Percentiles rank a stretch among this genome's conserved stretches.
phyloP scores from a whole-genome alignment of 2,113 vertebrate genomes.

The Pristiophorus japonicus region DNA sequence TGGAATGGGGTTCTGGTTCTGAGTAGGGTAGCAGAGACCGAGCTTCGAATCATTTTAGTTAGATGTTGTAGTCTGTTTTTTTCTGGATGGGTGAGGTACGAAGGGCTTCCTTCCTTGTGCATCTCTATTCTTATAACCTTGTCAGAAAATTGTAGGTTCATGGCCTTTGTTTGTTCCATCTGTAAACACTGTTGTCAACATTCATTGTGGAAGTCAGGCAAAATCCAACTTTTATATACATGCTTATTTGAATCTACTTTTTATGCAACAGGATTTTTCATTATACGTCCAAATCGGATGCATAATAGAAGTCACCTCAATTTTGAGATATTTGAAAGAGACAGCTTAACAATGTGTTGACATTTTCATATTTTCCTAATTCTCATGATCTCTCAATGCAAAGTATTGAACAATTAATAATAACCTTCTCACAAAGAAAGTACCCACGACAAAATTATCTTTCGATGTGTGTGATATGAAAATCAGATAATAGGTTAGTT shows the following conservation, averaged over 20 bases:
- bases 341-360: background rate
- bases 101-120: too few relatives aligned
- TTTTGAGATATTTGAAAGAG: background rate
- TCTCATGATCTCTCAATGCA: background rate
- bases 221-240: background rate
- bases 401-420: background rate
- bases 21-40: too few relatives aligned
- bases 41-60: too few relatives aligned
- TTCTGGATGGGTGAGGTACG: too few relatives aligned
- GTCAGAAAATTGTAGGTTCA: background rate
- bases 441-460: background rate
- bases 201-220: background rate
- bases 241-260: background rate
- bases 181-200: background rate
- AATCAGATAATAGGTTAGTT: background rate
- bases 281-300: background rate
- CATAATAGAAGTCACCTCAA: background rate
- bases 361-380: background rate
- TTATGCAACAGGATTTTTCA: background rate
- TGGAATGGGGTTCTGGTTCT: too few relatives aligned
- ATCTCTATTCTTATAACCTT: background rate
- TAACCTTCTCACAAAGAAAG: background rate
- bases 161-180: background rate
- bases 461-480: background rate
- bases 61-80: too few relatives aligned